phyloP scores from a whole-genome alignment of 30 jellyfish, hydroid and myxozoan species.

The Haliclystus octoradiatus region DNA sequence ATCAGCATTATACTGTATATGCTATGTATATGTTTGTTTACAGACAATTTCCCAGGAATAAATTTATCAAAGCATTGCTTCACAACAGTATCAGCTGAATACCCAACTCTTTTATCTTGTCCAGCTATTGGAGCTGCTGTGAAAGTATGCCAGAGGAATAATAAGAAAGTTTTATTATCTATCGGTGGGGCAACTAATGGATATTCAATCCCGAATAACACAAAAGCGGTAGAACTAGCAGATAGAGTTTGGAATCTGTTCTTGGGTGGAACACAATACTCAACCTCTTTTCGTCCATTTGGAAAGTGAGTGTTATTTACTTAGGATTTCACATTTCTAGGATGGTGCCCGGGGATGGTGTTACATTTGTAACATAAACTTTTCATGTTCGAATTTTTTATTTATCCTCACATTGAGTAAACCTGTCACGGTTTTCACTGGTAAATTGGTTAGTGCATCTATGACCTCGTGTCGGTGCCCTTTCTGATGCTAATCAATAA shows the following conservation, averaged over 20 bases:
- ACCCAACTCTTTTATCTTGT: background rate
- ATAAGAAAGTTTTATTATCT: background rate
- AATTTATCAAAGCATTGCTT: background rate
- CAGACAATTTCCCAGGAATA: background rate
- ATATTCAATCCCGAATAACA: background rate
- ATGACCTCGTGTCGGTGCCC: no score
- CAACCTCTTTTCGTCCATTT: background rate
- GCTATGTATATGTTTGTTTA: background rate
- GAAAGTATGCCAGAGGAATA: background rate
- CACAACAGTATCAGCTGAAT: background rate
- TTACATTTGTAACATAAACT: no score
- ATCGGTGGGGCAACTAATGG: background rate
- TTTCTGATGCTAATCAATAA: no score
- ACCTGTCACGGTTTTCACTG: no score
- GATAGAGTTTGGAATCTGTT: background rate
- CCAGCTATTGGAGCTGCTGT: background rate
- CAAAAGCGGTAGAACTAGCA: background rate
- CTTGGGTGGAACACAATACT: background rate
- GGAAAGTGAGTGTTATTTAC: background rate
- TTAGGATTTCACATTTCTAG: no score
- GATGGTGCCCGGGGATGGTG: no score
- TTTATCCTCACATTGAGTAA: no score
- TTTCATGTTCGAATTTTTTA: no score
- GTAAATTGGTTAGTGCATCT: no score
- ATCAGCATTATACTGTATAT: no score